Percentiles rank a stretch among this genome's conserved stretches.
Evolutionary conservation across 2,797 vertebrate genomes (phyloP).

Genomic region (Channallabes apus): DNA sequence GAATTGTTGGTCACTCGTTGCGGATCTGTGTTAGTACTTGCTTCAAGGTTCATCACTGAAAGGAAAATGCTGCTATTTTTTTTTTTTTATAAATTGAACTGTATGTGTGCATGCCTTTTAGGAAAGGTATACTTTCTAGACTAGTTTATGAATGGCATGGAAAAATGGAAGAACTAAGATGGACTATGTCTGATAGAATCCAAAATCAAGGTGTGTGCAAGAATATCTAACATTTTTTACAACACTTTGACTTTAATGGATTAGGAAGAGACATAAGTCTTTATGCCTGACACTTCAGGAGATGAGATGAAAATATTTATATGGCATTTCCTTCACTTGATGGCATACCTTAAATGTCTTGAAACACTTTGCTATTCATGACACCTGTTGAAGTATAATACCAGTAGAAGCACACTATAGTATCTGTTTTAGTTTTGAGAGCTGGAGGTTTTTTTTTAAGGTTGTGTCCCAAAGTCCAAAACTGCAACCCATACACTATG

Average conservation of each 20-base stretch:
- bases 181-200: neutral
- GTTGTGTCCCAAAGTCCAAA: neutral
- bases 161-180: neutral
- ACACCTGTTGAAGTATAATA: slow-evolving; percentile 4
- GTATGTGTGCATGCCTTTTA: neutral
- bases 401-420: neutral
- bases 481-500: neutral
- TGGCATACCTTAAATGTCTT: neutral
- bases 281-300: neutral
- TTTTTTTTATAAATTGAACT: neutral
- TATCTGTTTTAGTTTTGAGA: neutral
- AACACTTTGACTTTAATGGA: neutral
- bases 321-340: neutral
- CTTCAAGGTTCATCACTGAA: neutral
- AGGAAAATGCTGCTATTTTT: neutral
- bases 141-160: neutral
- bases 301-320: neutral
- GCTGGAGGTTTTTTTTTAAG: neutral
- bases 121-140: neutral
- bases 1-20: neutral
- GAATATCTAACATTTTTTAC: neutral
- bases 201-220: neutral
- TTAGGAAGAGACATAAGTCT: neutral
- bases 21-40: neutral
- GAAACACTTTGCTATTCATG: neutral